phyloP scores from a whole-genome alignment of 2,113 vertebrate species.

The Aldabrachelys gigantea region DNA sequence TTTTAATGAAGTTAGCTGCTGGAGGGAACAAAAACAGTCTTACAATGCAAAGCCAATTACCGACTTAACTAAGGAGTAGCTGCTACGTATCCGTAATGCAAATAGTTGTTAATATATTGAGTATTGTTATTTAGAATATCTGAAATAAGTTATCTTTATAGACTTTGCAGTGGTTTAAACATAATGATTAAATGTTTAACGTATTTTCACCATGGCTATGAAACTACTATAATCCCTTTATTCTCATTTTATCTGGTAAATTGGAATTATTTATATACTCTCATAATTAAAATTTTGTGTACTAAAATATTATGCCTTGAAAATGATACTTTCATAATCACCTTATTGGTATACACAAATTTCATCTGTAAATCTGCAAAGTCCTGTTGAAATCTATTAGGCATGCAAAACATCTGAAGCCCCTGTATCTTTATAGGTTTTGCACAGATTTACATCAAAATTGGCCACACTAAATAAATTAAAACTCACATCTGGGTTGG shows the following conservation, averaged over 20 bases:
- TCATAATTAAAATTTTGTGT: not conserved
- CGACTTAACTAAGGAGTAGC: not conserved
- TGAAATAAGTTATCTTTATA: not conserved
- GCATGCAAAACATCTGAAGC: not conserved
- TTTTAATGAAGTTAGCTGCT: not conserved
- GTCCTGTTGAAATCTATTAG: not conserved
- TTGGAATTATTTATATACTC: not conserved
- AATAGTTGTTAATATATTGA: not conserved
- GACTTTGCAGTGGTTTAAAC: not conserved
- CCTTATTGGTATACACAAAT: not conserved
- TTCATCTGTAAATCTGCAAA: not conserved
- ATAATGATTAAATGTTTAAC: not conserved
- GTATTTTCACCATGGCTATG: not conserved
- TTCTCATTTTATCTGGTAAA: not conserved
- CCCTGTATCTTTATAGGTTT: not conserved
- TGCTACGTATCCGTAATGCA: not conserved
- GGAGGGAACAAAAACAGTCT: not conserved
- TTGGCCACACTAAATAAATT: not conserved
- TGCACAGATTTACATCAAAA: not conserved
- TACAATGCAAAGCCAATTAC: not conserved
- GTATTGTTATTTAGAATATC: not conserved
- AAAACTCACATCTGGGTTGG: not conserved
- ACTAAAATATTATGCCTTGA: not conserved
- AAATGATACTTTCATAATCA: not conserved
- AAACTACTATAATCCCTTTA: not conserved